phyloP scores from a whole-genome alignment of 2,888 invertebrate genomes.

The Hypomecis punctinalis region DNA sequence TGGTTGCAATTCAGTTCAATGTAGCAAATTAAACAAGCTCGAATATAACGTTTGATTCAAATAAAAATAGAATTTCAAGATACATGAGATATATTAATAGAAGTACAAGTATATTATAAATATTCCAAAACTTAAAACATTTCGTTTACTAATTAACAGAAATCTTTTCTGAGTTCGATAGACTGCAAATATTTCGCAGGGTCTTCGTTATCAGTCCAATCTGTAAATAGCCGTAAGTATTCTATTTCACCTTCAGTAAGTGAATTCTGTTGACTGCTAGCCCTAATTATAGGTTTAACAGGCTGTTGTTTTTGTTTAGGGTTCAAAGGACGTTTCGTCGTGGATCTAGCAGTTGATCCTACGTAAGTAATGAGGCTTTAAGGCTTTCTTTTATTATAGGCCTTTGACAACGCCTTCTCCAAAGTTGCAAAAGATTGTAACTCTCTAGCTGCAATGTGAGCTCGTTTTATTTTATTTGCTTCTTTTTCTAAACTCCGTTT shows the following conservation, averaged over 20 bases:
- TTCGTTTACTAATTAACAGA: not conserved
- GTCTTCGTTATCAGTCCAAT: conserved; percentile 70
- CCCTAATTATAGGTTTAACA: conserved; percentile 20
- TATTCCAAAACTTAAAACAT: not conserved
- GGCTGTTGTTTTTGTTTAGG: conserved; percentile 30
- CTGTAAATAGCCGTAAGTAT: conserved; percentile 72
- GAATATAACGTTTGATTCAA: no score
- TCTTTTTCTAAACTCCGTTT: conserved; percentile 80
- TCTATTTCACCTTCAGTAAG: conserved; percentile 69
- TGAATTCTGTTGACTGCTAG: conserved; percentile 33
- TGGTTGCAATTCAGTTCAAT: no score
- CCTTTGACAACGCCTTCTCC: conserved; percentile 71
- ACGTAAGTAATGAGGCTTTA: no score
- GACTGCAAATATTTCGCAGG: conserved; percentile 61
- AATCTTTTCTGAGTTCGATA: conserved; percentile 3
- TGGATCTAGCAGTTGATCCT: not conserved
- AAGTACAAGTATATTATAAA: no score
- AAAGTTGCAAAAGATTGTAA: conserved; percentile 79
- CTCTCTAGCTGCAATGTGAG: conserved; percentile 85
- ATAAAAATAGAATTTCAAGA: no score
- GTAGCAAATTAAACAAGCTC: no score
- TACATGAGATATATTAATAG: no score
- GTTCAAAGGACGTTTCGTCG: conserved; percentile 18
- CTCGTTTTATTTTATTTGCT: conserved; percentile 77
- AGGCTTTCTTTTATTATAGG: conserved; percentile 56